Evolutionary conservation across 2,113 vertebrate genomes (phyloP).

Genomic region (Clarias batrachus): DNA sequence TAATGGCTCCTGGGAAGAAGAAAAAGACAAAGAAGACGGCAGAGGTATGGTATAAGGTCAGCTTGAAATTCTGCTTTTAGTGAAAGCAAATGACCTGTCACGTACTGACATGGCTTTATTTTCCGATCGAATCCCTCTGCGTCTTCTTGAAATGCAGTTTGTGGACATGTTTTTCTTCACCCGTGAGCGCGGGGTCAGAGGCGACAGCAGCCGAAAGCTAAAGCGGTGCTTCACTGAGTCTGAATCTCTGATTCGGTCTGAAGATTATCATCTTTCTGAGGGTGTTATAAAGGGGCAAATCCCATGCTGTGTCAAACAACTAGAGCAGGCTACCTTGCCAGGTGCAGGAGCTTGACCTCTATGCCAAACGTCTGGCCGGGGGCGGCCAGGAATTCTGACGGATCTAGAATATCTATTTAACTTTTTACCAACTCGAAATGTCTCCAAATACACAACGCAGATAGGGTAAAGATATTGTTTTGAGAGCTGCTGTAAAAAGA

Average conservation of each 20-base stretch:
- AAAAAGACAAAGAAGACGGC: neutral
- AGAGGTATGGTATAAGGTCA: neutral
- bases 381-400: neutral
- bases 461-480: neutral
- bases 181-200: slow-evolving; percentile 4
- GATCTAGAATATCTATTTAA: neutral
- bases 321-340: neutral
- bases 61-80: neutral
- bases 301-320: slow-evolving; percentile 11
- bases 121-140: slow-evolving; percentile 5
- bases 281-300: slow-evolving; percentile 4
- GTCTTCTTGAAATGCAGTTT: neutral
- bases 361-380: neutral
- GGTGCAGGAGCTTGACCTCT: slow-evolving; percentile 17
- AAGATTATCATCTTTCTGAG: slow-evolving; percentile 33
- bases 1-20: neutral
- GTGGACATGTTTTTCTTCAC: neutral
- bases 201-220: neutral
- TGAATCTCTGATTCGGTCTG: neutral
- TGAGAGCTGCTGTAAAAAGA: neutral
- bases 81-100: neutral
- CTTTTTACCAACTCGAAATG: neutral
- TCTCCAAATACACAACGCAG: neutral
- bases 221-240: neutral
- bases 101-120: neutral